Conservation (phyloP, 2,888 invertebrate genomes). For the Pseudanteris insignis region DNA sequence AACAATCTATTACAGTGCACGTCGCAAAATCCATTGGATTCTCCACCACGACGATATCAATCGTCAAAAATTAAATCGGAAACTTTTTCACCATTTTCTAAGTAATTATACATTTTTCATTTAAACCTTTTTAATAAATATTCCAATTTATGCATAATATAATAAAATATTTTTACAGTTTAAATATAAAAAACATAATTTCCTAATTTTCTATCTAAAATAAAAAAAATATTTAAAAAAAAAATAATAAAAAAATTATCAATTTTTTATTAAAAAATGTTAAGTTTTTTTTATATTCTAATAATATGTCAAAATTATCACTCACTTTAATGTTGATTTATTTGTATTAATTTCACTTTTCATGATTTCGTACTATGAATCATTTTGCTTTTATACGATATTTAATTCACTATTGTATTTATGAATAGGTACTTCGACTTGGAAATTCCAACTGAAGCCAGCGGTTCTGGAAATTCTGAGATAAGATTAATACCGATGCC, state of each 20-base stretch:
- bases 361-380: too few species aligned
- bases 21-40: slow-evolving; percentile 50
- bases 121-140: neutral
- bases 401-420: too few species aligned
- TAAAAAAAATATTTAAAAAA: too few species aligned
- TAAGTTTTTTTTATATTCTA: too few species aligned
- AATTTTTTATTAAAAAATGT: too few species aligned
- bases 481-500: slow-evolving; percentile 64
- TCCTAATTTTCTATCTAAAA: too few species aligned
- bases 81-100: slow-evolving; percentile 55
- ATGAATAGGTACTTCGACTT: slow-evolving; percentile 58
- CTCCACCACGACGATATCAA: slow-evolving; percentile 50
- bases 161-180: neutral
- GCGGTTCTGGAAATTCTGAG: slow-evolving; percentile 56
- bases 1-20: slow-evolving; percentile 49
- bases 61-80: slow-evolving; percentile 49
- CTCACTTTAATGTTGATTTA: neutral
- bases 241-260: too few species aligned
- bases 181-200: too few species aligned
- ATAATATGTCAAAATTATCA: neutral
- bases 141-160: neutral
- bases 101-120: slow-evolving; percentile 44
- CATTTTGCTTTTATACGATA: too few species aligned
- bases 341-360: too few species aligned
- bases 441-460: slow-evolving; percentile 56